Evolutionary conservation across 2,113 vertebrate species (phyloP).

Genomic region (Pimephales promelas): DNA sequence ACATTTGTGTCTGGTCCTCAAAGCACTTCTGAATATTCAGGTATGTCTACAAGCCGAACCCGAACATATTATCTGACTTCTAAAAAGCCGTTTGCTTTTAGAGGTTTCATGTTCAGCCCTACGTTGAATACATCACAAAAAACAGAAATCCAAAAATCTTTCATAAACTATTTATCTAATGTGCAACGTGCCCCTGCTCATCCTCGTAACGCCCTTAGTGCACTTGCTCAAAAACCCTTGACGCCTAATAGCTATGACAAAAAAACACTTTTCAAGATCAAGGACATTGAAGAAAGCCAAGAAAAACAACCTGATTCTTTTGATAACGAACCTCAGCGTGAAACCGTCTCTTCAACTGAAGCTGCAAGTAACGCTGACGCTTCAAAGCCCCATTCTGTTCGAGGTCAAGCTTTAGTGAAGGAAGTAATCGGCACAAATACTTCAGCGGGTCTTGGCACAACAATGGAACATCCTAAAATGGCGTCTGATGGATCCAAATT

Average conservation of each 20-base stretch:
- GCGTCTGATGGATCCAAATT: neutral
- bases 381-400: neutral
- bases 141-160: neutral
- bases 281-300: neutral
- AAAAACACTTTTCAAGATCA: neutral
- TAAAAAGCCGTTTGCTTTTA: constrained; percentile 42
- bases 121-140: neutral
- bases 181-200: neutral
- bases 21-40: neutral
- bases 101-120: constrained; percentile 33
- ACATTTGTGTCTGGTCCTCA: neutral
- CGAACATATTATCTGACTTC: neutral
- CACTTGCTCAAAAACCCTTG: neutral
- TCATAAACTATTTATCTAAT: neutral
- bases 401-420: constrained; percentile 10
- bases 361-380: neutral
- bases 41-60: constrained; percentile 3
- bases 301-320: neutral
- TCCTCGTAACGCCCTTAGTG: neutral
- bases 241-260: neutral
- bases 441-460: neutral
- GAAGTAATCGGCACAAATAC: neutral
- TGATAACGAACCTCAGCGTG: neutral
- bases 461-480: neutral
- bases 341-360: neutral